These are phyloP conservation scores for Holacanthus passer DNA, from an alignment of 2,113 vertebrate species.

Conservation along the genomic window DNA sequence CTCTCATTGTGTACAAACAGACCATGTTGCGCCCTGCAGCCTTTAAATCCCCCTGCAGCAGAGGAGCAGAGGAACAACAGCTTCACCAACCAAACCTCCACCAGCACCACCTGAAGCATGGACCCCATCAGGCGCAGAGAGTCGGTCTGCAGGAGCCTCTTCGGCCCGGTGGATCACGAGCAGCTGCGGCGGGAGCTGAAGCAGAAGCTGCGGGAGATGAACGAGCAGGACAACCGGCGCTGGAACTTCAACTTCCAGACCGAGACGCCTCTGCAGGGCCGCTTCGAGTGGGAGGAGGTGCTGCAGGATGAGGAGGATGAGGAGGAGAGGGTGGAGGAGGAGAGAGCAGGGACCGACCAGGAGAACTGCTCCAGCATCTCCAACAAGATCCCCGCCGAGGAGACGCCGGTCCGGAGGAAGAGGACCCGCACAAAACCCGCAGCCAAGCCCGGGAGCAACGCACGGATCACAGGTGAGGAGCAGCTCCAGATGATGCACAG, in stretches of 20 bases:
- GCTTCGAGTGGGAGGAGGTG: constrained; percentile 87
- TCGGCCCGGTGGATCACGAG: constrained; percentile 91
- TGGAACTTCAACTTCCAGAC: constrained; percentile 94
- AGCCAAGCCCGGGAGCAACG: constrained; percentile 30
- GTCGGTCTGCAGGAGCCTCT: constrained; percentile 86
- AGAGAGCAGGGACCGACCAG: constrained; percentile 66
- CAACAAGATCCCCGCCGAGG: constrained; percentile 64
- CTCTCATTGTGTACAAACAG: constrained; percentile 62
- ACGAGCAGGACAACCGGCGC: constrained; percentile 86
- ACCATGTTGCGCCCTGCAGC: constrained; percentile 25
- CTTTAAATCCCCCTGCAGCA: constrained; percentile 55
- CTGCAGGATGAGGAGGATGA: not conserved
- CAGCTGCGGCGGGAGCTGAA: constrained; percentile 87
- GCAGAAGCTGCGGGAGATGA: constrained; percentile 83
- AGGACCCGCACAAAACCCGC: constrained; percentile 32
- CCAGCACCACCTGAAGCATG: constrained; percentile 51
- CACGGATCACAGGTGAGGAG: constrained; percentile 85
- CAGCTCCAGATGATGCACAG: accelerated
- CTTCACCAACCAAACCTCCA: not conserved
- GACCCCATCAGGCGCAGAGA: constrained; percentile 54
- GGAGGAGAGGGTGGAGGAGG: not conserved
- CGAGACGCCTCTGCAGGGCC: constrained; percentile 85
- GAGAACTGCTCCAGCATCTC: constrained; percentile 82
- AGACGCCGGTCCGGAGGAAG: constrained; percentile 64
- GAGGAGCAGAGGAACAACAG: not conserved